Conservation (phyloP, 2,888 invertebrate genomes). For the Campopleginae sp. region DNA sequence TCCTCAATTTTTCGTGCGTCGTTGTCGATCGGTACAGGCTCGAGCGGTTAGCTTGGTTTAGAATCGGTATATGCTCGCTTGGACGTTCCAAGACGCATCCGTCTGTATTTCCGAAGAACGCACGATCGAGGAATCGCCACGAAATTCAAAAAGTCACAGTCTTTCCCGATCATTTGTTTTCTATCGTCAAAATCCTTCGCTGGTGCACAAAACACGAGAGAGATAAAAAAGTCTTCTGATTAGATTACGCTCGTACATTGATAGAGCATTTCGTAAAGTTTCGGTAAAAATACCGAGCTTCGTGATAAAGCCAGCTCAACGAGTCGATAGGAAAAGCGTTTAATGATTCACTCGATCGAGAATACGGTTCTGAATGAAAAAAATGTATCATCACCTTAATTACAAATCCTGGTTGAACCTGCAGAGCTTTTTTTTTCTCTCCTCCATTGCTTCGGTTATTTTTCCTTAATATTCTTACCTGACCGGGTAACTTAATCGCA, state of each 20-base stretch:
- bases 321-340: background rate
- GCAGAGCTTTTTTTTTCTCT: background rate
- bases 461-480: background rate
- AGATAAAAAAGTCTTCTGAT: slow-evolving; percentile 38
- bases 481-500: background rate
- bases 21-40: slow-evolving; percentile 7
- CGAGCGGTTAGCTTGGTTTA: no score
- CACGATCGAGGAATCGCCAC: background rate
- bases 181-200: slow-evolving; percentile 15
- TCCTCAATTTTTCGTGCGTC: slow-evolving; percentile 24
- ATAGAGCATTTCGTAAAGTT: background rate
- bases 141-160: no score
- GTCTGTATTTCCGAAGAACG: background rate
- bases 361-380: background rate
- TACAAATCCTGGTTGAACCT: background rate
- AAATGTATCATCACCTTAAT: background rate
- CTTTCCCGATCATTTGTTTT: background rate
- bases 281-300: background rate
- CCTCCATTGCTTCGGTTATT: background rate
- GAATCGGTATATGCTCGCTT: no score
- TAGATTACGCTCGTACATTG: slow-evolving; percentile 35
- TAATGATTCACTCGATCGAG: background rate
- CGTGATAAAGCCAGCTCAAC: background rate
- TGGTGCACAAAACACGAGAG: background rate
- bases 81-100: slow-evolving; percentile 24